Conservation (phyloP, 2,797 vertebrate genomes). For the Holocentrus rufus region DNA sequence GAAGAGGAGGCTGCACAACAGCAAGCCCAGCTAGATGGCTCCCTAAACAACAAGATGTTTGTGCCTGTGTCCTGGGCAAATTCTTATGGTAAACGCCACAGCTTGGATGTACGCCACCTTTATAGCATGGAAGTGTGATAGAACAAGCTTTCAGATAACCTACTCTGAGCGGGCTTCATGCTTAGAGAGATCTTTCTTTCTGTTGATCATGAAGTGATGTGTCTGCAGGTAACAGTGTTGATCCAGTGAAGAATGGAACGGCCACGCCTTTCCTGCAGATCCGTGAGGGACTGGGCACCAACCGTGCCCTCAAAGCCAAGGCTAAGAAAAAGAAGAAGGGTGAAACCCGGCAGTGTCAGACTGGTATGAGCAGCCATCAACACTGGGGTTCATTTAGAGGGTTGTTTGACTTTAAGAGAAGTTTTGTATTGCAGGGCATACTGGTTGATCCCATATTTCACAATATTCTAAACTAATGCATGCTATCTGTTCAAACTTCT, state of each 20-base stretch:
- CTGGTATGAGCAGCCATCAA: slow-evolving; percentile 82
- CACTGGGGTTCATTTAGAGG: background rate
- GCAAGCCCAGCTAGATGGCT: slow-evolving; percentile 83
- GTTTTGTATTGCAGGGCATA: background rate
- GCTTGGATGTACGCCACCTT: slow-evolving; percentile 10
- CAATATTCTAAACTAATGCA: background rate
- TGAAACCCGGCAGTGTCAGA: slow-evolving; percentile 94
- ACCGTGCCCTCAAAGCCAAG: slow-evolving; percentile 93
- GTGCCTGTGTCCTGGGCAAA: slow-evolving; percentile 89
- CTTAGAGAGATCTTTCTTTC: background rate
- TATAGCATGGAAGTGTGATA: background rate
- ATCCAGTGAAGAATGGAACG: slow-evolving; percentile 91
- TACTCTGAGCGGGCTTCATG: background rate
- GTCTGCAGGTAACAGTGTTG: slow-evolving; percentile 89
- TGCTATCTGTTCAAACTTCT: slow-evolving; percentile 20
- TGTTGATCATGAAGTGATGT: slow-evolving; percentile 9
- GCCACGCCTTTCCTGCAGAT: slow-evolving; percentile 94
- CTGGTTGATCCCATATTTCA: background rate
- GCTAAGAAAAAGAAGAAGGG: slow-evolving; percentile 95
- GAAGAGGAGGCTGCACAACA: slow-evolving; percentile 86
- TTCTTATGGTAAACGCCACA: slow-evolving; percentile 84
- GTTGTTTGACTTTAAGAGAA: background rate
- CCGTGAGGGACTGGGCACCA: slow-evolving; percentile 89
- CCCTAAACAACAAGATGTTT: slow-evolving; percentile 86
- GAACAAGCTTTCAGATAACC: background rate